Conservation (phyloP, 2,113 vertebrate genomes). For the Oryzias melastigma region DNA sequence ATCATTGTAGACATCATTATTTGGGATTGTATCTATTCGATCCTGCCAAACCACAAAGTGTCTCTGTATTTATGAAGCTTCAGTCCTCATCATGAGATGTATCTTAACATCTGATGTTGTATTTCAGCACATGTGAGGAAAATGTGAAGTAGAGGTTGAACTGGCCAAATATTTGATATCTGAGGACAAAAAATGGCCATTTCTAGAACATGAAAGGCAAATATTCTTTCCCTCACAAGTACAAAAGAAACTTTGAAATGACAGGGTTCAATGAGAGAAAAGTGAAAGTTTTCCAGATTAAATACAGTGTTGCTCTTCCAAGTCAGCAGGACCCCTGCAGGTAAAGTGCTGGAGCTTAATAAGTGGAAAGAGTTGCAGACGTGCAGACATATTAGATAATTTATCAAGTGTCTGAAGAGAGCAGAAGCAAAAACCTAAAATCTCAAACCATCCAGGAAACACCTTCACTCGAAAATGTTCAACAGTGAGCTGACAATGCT, state of each 20-base stretch:
- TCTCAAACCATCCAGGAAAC: slow-evolving; percentile 14
- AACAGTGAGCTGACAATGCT: slow-evolving; percentile 30
- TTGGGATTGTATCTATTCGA: background rate
- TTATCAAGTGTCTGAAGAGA: slow-evolving; percentile 35
- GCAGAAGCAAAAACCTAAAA: slow-evolving; percentile 39
- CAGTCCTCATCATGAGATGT: background rate
- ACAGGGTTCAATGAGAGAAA: slow-evolving; percentile 30
- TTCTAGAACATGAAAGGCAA: background rate
- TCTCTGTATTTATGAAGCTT: background rate
- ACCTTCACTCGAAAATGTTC: slow-evolving; percentile 18
- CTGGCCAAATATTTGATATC: slow-evolving; percentile 58
- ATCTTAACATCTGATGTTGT: background rate
- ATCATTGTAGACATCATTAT: slow-evolving; percentile 16
- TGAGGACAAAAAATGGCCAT: too few species aligned
- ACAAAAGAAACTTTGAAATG: slow-evolving; percentile 36
- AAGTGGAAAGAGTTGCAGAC: slow-evolving; percentile 38
- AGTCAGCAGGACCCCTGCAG: slow-evolving; percentile 36
- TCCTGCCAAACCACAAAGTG: background rate
- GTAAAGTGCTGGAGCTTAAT: slow-evolving; percentile 30
- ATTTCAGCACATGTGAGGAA: too few species aligned
- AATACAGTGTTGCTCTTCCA: slow-evolving; percentile 30
- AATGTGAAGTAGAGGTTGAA: too few species aligned
- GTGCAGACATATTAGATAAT: slow-evolving; percentile 48
- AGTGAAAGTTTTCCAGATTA: slow-evolving; percentile 44
- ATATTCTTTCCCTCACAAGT: slow-evolving; percentile 41